Evolutionary conservation across 1,140 invertebrate genomes (phyloP).

Genomic region (Tribolium madens): DNA sequence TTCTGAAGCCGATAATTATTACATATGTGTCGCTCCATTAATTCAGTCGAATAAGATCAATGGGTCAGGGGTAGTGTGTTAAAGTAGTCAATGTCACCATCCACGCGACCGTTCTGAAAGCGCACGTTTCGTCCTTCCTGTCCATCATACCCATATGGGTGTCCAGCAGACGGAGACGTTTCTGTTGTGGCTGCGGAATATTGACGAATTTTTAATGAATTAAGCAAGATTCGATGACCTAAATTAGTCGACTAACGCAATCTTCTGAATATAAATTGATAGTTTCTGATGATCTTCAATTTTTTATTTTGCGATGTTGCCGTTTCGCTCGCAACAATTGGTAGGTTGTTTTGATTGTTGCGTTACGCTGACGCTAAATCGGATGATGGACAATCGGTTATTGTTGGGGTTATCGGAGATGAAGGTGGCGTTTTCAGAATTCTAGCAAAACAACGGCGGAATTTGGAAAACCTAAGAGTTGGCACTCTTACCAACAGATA

Average conservation of each 20-base stretch:
- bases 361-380: no score
- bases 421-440: no score
- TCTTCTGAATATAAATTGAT: slow-evolving; percentile 33
- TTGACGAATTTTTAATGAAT: slow-evolving; percentile 38
- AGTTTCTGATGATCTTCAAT: slow-evolving; percentile 6
- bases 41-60: slow-evolving; percentile 35
- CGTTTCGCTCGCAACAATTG: no score
- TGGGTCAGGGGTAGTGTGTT: slow-evolving; percentile 45
- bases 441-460: no score
- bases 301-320: slow-evolving; percentile 8
- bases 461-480: no score
- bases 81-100: slow-evolving; percentile 30
- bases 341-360: no score
- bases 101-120: slow-evolving; percentile 4
- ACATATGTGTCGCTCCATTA: slow-evolving; percentile 38
- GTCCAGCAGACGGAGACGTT: not conserved
- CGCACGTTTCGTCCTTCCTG: slow-evolving; percentile 30
- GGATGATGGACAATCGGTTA: no score
- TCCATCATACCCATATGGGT: not conserved
- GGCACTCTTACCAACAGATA: no score
- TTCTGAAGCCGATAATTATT: not conserved
- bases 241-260: slow-evolving; percentile 27
- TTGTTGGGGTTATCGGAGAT: no score
- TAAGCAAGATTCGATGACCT: slow-evolving; percentile 35
- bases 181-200: not conserved